Conservation (phyloP, 2,888 invertebrate genomes). For the Megalurothrips usitatus region DNA sequence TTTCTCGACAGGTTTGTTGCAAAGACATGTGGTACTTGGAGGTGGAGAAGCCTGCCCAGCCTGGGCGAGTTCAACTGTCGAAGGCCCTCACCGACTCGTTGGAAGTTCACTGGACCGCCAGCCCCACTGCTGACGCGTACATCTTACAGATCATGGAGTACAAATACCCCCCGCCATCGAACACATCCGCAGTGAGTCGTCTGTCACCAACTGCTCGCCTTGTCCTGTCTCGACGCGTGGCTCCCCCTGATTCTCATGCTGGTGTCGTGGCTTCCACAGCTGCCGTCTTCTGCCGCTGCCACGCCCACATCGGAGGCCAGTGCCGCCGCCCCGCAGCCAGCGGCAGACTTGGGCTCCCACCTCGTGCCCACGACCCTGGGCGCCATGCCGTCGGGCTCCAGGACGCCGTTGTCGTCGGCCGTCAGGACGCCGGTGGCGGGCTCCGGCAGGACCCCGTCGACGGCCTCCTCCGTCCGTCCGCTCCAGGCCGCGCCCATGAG, state of each 20-base stretch:
- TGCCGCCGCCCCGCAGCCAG: too few species aligned
- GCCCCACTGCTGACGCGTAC: slow-evolving; percentile 85
- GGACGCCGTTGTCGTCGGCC: too few species aligned
- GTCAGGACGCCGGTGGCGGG: too few species aligned
- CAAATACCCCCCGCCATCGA: not conserved
- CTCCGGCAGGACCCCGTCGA: too few species aligned
- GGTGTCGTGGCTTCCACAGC: not conserved
- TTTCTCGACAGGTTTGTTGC: slow-evolving; percentile 66
- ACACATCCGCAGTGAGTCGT: not conserved
- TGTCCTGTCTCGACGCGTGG: too few species aligned
- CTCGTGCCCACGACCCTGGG: not conserved
- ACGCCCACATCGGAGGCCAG: not conserved
- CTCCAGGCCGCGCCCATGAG: not conserved
- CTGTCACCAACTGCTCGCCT: too few species aligned
- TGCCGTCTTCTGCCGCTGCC: not conserved
- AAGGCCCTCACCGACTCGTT: slow-evolving; percentile 88
- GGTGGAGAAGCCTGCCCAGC: slow-evolving; percentile 84
- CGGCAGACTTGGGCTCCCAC: not conserved
- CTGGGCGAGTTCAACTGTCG: slow-evolving; percentile 85
- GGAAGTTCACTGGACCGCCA: slow-evolving; percentile 88
- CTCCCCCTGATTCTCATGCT: too few species aligned
- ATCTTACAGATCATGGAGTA: slow-evolving; percentile 74
- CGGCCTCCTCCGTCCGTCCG: too few species aligned
- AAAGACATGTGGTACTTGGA: slow-evolving; percentile 93
- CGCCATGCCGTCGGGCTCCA: not conserved